Evolutionary conservation across 2,797 vertebrate species (phyloP).

Genomic region (Pogoniulus pusillus): DNA sequence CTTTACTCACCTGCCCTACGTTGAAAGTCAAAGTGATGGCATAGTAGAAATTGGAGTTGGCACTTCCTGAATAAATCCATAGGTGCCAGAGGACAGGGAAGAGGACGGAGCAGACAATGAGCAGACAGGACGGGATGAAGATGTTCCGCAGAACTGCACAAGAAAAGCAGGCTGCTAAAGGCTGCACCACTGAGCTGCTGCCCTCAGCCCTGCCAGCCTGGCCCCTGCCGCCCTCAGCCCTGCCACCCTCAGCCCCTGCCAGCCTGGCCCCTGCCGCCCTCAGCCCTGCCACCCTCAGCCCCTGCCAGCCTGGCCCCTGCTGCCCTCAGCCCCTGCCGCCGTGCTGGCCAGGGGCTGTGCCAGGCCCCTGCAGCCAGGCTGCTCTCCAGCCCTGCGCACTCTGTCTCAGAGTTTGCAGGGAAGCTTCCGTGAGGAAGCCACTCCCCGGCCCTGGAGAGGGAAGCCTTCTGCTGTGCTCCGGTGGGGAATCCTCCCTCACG

Average conservation of each 20-base stretch:
- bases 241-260: too few relatives aligned
- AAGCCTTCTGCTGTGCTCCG: background rate
- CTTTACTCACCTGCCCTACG: conserved; percentile 88
- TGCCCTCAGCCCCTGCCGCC: background rate
- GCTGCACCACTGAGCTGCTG: background rate
- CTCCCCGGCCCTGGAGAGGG: background rate
- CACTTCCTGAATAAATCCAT: conserved; percentile 98
- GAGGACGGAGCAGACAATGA: conserved; percentile 90
- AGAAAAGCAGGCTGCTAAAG: conserved; percentile 24
- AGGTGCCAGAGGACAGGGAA: conserved; percentile 98
- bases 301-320: background rate
- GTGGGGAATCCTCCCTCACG: background rate
- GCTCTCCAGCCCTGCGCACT: background rate
- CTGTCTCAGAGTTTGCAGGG: background rate
- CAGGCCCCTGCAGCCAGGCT: background rate
- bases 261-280: too few relatives aligned
- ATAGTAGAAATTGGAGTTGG: conserved; percentile 99
- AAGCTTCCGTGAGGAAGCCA: background rate
- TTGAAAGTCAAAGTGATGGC: conserved; percentile 97
- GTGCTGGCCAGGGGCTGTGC: background rate
- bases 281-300: too few relatives aligned
- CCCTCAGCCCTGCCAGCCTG: background rate
- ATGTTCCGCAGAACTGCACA: conserved; percentile 92
- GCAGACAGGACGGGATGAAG: conserved; percentile 92
- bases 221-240: too few relatives aligned